A percentile compares a stretch with the other conserved stretches of the same genome.
phyloP scores from a whole-genome alignment of 2,797 vertebrate genomes.

The Loriculus beryllinus region DNA sequence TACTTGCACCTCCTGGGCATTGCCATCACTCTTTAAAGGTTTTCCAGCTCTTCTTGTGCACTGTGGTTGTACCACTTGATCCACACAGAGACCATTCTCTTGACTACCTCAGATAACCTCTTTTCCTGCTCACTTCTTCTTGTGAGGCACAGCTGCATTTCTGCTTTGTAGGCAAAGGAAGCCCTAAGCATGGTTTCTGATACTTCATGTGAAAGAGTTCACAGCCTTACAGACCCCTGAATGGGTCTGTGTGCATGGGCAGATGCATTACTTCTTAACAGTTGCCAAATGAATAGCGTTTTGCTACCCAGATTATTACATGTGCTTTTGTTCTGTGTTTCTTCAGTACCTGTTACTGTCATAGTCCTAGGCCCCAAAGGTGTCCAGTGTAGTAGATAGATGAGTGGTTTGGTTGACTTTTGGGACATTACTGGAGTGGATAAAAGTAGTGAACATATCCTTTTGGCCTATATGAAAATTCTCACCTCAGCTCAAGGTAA shows the following conservation, averaged over 20 bases:
- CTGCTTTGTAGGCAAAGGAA: neutral
- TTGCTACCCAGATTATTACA: neutral
- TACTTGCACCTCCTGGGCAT: neutral
- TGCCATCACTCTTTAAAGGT: neutral
- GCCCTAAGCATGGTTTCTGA: accelerated
- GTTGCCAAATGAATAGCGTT: neutral
- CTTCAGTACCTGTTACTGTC: neutral
- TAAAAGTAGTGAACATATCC: accelerated
- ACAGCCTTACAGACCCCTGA: accelerated
- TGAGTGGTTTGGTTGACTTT: neutral
- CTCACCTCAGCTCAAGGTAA: neutral
- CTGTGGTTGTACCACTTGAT: accelerated
- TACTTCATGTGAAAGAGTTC: accelerated
- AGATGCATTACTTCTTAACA: accelerated
- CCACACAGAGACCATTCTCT: accelerated
- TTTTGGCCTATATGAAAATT: neutral
- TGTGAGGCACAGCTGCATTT: accelerated
- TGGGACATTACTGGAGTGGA: neutral
- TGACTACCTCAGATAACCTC: neutral
- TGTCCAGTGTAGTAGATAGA: accelerated
- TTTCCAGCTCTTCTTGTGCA: neutral
- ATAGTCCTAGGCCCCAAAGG: neutral
- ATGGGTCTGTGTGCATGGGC: accelerated
- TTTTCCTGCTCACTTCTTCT: neutral
- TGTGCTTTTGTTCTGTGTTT: neutral